These are phyloP conservation scores for Daphoenositta chrysoptera DNA, from an alignment of 2,113 vertebrate genomes.

Conservation along the genomic window DNA sequence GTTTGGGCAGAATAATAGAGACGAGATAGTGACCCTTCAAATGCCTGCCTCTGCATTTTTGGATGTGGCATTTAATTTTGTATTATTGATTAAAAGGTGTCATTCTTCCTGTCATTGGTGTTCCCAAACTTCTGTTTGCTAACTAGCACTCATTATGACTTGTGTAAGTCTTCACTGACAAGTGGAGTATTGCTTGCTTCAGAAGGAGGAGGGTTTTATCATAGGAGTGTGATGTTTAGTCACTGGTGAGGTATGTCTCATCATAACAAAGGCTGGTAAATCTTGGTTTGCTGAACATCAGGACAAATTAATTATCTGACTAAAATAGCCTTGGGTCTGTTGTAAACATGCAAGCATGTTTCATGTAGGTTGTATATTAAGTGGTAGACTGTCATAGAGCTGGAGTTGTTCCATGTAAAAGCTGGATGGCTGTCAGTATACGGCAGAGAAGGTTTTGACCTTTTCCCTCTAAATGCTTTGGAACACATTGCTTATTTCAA, in stretches of 20 bases:
- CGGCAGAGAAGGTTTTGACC: neutral
- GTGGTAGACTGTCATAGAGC: neutral
- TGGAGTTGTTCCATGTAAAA: neutral
- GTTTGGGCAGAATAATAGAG: neutral
- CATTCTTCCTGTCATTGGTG: neutral
- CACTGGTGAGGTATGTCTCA: neutral
- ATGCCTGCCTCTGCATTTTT: neutral
- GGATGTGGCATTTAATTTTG: neutral
- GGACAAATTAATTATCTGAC: neutral
- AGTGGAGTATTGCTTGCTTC: neutral
- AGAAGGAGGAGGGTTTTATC: neutral
- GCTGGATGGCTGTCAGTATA: neutral
- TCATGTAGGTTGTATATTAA: neutral
- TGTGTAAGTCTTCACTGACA: neutral
- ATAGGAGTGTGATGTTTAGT: neutral
- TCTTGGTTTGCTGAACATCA: neutral
- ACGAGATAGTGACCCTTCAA: neutral
- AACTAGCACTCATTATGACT: neutral
- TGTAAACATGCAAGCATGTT: neutral
- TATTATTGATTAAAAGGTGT: neutral
- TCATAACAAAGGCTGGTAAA: neutral
- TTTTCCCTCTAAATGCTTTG: neutral
- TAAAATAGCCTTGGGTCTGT: neutral
- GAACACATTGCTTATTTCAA: neutral
- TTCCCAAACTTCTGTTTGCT: neutral